Percentiles rank a stretch among this genome's conserved stretches.
Conservation (phyloP, 2,888 invertebrate genomes). For the Lutraria lutraria region DNA sequence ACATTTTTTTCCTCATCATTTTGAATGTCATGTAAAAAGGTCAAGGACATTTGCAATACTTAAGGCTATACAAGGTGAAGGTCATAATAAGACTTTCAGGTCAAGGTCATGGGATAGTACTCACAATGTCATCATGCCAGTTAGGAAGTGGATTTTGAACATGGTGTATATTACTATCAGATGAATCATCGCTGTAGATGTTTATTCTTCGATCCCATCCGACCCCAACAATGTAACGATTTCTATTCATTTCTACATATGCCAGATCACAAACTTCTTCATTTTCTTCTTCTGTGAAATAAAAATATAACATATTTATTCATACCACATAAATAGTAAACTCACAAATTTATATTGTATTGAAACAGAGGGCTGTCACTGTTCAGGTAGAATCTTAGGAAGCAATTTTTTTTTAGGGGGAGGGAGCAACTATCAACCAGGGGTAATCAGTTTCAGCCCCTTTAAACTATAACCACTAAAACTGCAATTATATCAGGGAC, state of each 20-base stretch:
- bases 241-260: constrained; percentile 86
- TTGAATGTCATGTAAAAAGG: no score
- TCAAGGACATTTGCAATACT: neutral
- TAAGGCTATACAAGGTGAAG: neutral
- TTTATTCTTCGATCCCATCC: constrained; percentile 87
- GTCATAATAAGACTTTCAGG: neutral
- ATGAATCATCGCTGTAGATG: constrained; percentile 84
- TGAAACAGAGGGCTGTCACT: no score
- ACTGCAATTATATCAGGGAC: no score
- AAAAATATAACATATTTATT: neutral
- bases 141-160: constrained; percentile 84
- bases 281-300: constrained; percentile 80
- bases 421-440: no score
- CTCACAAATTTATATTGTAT: no score
- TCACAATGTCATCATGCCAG: constrained; percentile 86
- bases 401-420: no score
- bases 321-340: neutral
- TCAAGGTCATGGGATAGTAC: constrained; percentile 42
- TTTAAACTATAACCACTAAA: no score
- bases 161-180: constrained; percentile 83
- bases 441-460: no score
- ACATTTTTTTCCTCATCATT: no score
- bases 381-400: no score
- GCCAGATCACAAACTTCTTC: constrained; percentile 85
- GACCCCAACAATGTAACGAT: constrained; percentile 86